These are phyloP conservation scores for Thereva nobilitata DNA, from an alignment of 2,888 invertebrate genomes.

Conservation along the genomic window DNA sequence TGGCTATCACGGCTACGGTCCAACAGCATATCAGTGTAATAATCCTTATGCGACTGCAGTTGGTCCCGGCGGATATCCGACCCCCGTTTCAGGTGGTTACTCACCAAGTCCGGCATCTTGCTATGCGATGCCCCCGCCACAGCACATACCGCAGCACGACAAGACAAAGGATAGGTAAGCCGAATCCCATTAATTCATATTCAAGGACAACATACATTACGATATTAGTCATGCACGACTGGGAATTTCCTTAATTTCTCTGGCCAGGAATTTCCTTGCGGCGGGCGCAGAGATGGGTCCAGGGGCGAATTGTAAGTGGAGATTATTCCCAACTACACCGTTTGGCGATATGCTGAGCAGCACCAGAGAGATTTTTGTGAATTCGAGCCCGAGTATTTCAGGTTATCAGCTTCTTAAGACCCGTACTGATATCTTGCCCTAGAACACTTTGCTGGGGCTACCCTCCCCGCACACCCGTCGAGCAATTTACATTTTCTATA, in stretches of 20 bases:
- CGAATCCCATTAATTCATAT: slow-evolving; percentile 33
- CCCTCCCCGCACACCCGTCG: neutral
- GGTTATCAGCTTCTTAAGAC: slow-evolving; percentile 31
- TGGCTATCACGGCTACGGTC: slow-evolving; percentile 72
- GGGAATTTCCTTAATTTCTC: slow-evolving; percentile 41
- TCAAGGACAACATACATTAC: slow-evolving; percentile 31
- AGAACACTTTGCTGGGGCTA: slow-evolving; percentile 9
- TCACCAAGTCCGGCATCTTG: slow-evolving; percentile 71
- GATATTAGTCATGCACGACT: slow-evolving; percentile 44
- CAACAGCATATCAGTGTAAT: slow-evolving; percentile 64
- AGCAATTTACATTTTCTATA: slow-evolving; percentile 39
- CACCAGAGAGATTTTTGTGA: neutral
- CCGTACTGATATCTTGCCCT: slow-evolving; percentile 8
- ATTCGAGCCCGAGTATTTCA: neutral
- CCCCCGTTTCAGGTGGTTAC: slow-evolving; percentile 71
- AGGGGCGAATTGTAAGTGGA: neutral
- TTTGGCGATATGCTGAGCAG: no score
- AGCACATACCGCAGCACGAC: slow-evolving; percentile 75
- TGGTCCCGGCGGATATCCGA: slow-evolving; percentile 65
- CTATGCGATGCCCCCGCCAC: slow-evolving; percentile 87
- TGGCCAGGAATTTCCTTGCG: slow-evolving; percentile 29
- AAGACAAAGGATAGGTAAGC: slow-evolving; percentile 64
- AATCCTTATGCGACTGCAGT: slow-evolving; percentile 59
- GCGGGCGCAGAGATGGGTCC: neutral
- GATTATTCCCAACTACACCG: neutral